phyloP scores from a whole-genome alignment of 1,140 invertebrate genomes.

The Protaetia brevitarsis region DNA sequence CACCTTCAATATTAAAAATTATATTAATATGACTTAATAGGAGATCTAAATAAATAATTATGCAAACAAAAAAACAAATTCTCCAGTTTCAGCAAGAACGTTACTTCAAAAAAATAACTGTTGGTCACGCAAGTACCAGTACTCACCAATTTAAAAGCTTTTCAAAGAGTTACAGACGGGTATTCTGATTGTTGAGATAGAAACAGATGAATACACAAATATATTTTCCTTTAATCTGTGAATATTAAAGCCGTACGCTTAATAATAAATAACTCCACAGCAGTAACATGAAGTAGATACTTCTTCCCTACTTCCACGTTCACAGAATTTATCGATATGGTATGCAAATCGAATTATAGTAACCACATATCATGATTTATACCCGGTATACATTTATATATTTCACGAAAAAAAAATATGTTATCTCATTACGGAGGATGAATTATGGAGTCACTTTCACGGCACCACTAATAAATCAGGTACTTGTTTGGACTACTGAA shows the following conservation, averaged over 20 bases:
- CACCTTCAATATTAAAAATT: too few species aligned
- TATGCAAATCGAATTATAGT: constrained; percentile 25
- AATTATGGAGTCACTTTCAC: constrained; percentile 19
- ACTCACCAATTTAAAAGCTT: background rate
- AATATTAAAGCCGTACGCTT: background rate
- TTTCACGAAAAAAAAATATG: constrained; percentile 15
- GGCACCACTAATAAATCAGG: background rate
- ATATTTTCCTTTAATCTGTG: background rate
- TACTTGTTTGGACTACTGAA: constrained; percentile 18
- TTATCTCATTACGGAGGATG: constrained; percentile 20
- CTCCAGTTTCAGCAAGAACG: too few species aligned
- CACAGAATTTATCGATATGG: constrained; percentile 23
- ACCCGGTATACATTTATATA: background rate
- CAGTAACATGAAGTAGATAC: background rate
- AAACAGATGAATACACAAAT: background rate
- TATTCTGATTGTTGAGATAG: background rate
- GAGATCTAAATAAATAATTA: too few species aligned
- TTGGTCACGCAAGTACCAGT: background rate
- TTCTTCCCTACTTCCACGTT: constrained; percentile 22
- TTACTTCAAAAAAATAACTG: background rate
- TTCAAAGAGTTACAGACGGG: background rate
- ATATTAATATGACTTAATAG: too few species aligned
- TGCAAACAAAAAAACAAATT: too few species aligned
- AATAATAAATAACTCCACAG: constrained; percentile 12
- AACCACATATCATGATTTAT: constrained; percentile 26